Base-by-base conservation (phyloP, 64 coral and sea anemone genomes). In the Dendronephthya gigantea region DNA sequence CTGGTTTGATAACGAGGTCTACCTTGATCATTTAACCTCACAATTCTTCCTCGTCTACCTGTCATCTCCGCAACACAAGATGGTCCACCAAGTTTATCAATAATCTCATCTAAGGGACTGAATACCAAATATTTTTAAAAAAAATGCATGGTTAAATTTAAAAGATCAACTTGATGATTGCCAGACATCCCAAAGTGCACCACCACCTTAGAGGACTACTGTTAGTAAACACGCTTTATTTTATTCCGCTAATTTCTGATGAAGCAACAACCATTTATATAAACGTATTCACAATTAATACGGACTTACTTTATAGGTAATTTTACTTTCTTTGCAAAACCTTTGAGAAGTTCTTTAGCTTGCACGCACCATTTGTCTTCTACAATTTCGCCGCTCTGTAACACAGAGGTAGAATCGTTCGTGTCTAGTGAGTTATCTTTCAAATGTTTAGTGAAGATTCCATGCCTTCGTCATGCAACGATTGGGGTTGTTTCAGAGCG, bases 301-400 rank as follows among this genome's bases (percentile, higher is more conserved):
- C 2, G 1, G 33, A 88, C 86, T 39, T 85, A 96, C 94, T 90
- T 96, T 48, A 96, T 51, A 52, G 94, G 94, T 30, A 96, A 85
- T 76, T 90, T 89, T 25, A 96, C 92, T 82, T 96, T 96, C 90
- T 92, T 92, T 30, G 92, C 90, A 96, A 96, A 96, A 83, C 90
- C 47, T 22, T 90, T 82, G 27, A 96, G 88, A n/a, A 96, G 86
- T 62, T 89, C 68, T 49, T 96, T 96, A 4, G 94, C 94, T 33
- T 85, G 36, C 9, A 87, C 43, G n/a, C 90, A 88, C 94, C 94
- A 96, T 40, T 84, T 72, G 39, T 96, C 94, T 37, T 96, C 90
- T 30, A 90, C 83, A 48, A 92, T 66, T n/a, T 87, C 84, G 35
- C 90, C 90, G 25, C 82, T 85, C 89, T 90, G 35, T 22, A 83